Evolutionary conservation across 2,113 vertebrate species (phyloP).

Genomic region (Serilophus lunatus): DNA sequence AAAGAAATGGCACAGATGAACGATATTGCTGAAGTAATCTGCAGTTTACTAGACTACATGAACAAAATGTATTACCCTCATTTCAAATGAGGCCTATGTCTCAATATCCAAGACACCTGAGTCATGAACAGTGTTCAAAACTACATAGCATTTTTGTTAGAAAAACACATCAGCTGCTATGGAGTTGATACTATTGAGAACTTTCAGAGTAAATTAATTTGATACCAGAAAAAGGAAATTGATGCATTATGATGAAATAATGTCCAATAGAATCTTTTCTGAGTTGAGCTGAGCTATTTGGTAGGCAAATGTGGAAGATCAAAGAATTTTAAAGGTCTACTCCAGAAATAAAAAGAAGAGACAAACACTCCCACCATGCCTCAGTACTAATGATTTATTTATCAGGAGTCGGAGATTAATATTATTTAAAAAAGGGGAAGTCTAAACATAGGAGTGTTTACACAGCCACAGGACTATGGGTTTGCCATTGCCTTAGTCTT

Average conservation of each 20-base stretch:
- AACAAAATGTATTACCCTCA: background rate
- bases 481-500: background rate
- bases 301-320: fast-evolving
- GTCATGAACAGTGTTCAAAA: background rate
- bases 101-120: background rate
- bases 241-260: background rate
- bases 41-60: background rate
- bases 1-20: background rate
- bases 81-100: background rate
- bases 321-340: background rate
- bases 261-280: background rate
- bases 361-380: fast-evolving
- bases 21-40: background rate
- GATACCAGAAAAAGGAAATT: background rate
- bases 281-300: background rate
- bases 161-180: background rate
- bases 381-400: background rate
- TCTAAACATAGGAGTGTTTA: background rate
- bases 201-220: background rate
- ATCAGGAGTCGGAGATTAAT: background rate
- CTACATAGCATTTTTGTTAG: background rate
- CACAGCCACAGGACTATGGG: background rate
- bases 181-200: background rate
- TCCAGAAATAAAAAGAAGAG: fast-evolving
- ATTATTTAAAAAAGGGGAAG: background rate